These are phyloP conservation scores for Cryptomyrus ogoouensis DNA, from an alignment of 2,113 vertebrate genomes.

Conservation along the genomic window DNA sequence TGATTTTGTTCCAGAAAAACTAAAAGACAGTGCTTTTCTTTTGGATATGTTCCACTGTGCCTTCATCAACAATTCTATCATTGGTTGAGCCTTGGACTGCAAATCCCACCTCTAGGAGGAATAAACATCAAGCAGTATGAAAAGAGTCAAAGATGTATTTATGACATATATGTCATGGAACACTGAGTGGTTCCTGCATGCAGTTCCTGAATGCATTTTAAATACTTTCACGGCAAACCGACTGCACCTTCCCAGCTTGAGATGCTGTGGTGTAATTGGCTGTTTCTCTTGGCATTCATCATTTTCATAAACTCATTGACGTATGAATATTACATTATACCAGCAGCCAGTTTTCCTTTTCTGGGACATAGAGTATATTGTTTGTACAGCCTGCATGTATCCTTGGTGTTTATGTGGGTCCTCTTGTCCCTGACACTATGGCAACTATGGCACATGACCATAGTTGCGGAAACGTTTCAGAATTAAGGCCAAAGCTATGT, in stretches of 20 bases:
- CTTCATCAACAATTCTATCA: neutral
- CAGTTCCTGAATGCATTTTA: neutral
- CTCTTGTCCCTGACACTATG: neutral
- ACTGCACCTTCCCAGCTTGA: neutral
- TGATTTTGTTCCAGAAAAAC: neutral
- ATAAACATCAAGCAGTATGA: neutral
- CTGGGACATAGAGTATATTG: neutral
- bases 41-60: neutral
- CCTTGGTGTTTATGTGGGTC: neutral
- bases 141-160: neutral
- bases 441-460: neutral
- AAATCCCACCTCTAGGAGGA: neutral
- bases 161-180: neutral
- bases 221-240: neutral
- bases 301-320: neutral
- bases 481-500: neutral
- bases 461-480: neutral
- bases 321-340: neutral
- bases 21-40: neutral
- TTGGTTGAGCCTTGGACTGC: neutral
- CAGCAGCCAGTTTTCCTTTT: neutral
- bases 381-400: neutral
- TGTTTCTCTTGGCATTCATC: neutral
- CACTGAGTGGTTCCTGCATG: neutral
- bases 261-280: neutral